A percentile compares a stretch with the other conserved stretches of the same genome.
Conservation (phyloP, 2,888 invertebrate genomes). For the Pseudeuparius sepicola region DNA sequence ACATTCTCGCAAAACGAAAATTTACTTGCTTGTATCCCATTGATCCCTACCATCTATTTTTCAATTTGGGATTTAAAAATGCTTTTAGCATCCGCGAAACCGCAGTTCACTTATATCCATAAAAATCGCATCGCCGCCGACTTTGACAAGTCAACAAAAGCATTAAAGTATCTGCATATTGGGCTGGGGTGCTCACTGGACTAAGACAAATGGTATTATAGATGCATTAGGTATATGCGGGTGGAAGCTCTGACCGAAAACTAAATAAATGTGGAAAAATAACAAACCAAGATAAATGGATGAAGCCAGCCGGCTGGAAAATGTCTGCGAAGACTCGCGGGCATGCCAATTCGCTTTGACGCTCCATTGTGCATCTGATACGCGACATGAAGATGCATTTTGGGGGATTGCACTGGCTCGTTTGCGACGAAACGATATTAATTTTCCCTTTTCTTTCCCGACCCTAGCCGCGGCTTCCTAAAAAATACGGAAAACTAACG, state of each 20-base stretch:
- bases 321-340: conserved; percentile 29
- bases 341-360: conserved; percentile 23
- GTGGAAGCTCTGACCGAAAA: conserved; percentile 34
- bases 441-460: no score
- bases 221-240: conserved; percentile 34
- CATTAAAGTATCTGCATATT: conserved; percentile 23
- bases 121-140: no score
- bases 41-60: no score
- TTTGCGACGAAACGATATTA: no score
- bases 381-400: conserved; percentile 25
- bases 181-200: conserved; percentile 28
- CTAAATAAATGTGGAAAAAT: conserved; percentile 34
- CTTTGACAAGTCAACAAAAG: conserved; percentile 34
- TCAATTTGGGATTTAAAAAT: no score
- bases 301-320: conserved; percentile 32
- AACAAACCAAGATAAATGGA: conserved; percentile 38
- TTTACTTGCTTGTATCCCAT: no score
- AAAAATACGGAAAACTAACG: conserved; percentile 1
- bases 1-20: no score
- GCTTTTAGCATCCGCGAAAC: no score
- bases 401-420: conserved; percentile 26
- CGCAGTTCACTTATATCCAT: no score
- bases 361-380: conserved; percentile 28
- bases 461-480: not conserved
- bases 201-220: conserved; percentile 37